Evolutionary conservation across 2,888 invertebrate species (phyloP).

Genomic region (Coenonympha glycerion): DNA sequence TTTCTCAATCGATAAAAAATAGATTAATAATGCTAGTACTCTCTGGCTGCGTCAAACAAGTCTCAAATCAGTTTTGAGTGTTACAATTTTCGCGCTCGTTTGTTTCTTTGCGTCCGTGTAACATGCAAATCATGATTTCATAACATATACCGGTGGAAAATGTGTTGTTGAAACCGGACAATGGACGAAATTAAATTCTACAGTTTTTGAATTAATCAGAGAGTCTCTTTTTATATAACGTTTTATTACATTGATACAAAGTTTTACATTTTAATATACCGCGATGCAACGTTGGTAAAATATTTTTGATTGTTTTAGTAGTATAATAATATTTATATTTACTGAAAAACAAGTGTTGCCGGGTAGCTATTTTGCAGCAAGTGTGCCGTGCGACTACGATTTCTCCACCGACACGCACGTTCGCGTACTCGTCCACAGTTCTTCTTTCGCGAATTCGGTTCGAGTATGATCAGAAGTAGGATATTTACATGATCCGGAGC

Average conservation of each 20-base stretch:
- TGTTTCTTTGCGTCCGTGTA: slow-evolving; percentile 1
- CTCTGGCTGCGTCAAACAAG: no score
- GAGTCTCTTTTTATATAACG: neutral
- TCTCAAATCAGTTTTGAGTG: no score
- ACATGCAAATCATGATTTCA: slow-evolving; percentile 9
- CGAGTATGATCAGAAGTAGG: slow-evolving; percentile 51
- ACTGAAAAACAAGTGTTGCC: slow-evolving; percentile 40
- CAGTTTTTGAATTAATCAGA: slow-evolving; percentile 3
- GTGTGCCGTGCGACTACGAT: slow-evolving; percentile 59
- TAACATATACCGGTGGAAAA: slow-evolving; percentile 3
- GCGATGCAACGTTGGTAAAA: no score
- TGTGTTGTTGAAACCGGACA: slow-evolving; percentile 6
- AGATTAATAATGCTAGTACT: neutral
- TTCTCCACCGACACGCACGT: slow-evolving; percentile 70
- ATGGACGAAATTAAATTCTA: slow-evolving; percentile 5
- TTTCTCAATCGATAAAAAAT: no score
- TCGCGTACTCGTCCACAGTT: slow-evolving; percentile 48
- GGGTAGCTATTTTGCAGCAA: slow-evolving; percentile 55
- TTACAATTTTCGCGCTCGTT: slow-evolving; percentile 9
- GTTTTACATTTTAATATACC: no score
- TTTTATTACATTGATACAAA: neutral
- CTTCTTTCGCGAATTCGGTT: slow-evolving; percentile 46
- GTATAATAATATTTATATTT: neutral
- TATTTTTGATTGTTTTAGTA: neutral
- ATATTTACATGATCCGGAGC: slow-evolving; percentile 47